A percentile compares a stretch with the other conserved stretches of the same genome.
Evolutionary conservation across 2,888 invertebrate species (phyloP).

Genomic region (Brachypterus glaber): DNA sequence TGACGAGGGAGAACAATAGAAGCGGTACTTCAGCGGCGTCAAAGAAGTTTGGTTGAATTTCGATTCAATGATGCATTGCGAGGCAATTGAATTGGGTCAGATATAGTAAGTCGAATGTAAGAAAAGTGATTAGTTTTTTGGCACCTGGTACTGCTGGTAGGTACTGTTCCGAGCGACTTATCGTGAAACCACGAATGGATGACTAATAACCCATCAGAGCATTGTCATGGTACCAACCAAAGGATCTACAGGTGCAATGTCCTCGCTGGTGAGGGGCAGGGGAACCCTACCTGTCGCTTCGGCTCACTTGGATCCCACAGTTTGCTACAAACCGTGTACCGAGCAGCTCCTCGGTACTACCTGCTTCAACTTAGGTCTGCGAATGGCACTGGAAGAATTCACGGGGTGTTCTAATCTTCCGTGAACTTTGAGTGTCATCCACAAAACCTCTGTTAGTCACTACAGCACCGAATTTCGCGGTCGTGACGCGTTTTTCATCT

Average conservation of each 20-base stretch:
- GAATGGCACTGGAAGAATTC: constrained; percentile 84
- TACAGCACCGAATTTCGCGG: neutral
- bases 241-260: constrained; percentile 41
- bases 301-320: constrained; percentile 21
- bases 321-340: constrained; percentile 7
- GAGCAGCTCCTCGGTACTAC: constrained; percentile 2
- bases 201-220: constrained; percentile 37
- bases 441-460: constrained; percentile 32
- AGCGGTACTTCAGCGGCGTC: too few relatives aligned
- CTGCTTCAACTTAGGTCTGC: constrained; percentile 42
- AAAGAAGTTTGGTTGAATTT: too few relatives aligned
- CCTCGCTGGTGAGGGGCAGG: constrained; percentile 36
- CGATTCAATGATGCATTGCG: too few relatives aligned
- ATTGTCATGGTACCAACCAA: constrained; percentile 30
- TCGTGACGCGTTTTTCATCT: neutral
- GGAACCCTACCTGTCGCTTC: constrained; percentile 38
- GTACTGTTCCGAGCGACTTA: constrained; percentile 30
- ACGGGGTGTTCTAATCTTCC: constrained; percentile 59
- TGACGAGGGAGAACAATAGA: too few relatives aligned
- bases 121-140: too few relatives aligned
- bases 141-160: constrained; percentile 10
- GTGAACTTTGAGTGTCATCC: constrained; percentile 66
- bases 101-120: too few relatives aligned
- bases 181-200: constrained; percentile 25
- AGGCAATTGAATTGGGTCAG: too few relatives aligned